Base-by-base conservation (phyloP, 2,113 vertebrate genomes). In the Cyanoramphus novaezelandiae region DNA sequence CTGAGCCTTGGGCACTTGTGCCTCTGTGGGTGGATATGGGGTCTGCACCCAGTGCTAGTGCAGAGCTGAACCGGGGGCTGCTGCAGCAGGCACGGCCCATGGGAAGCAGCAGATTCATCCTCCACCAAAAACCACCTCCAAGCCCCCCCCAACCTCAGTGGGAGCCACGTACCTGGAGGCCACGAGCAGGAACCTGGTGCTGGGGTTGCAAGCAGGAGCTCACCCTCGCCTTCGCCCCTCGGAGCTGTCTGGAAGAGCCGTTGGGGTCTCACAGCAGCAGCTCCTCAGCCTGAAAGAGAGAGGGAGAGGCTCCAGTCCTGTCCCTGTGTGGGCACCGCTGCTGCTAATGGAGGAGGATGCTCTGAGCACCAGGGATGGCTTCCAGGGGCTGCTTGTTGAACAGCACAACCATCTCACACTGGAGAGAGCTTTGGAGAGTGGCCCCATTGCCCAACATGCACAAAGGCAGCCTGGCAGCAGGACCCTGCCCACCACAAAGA, bases 211-310 rank as follows among this genome's bases (percentile, higher is more conserved):
- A 74, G 59, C 5, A 17, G 39, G 82, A 93, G 72, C 64, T 77
- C 86, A 59, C 63, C 2, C 76, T 23, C 7, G 47, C 24, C 37
- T 70, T 11, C 7, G 7, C 49, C 60, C 82, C 67, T 65, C 10
- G 6, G 29, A 24, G 59, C 18, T 1, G 83, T 71, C 9, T 11
- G 93, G 60, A 95, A 70, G 71, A 93, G 57, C 60, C 0, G 88
- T 92, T 23, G 7, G 91, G 83, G 83, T 88, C 96, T 97, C 96
- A 88, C 44, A 91, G 91, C 82, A 92, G 86, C 47, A 46, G 93
- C 17, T 69, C 41, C 82, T 96, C 96, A 91, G 91, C 96, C 98
- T 98, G 96, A 7, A 96, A 95, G 70, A 83, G 90, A 96, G 95
- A 88, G 57, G 55, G 50, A 83, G 60, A 88, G 72, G 83, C 79